These are phyloP conservation scores for Diplazon laetatorius DNA, from an alignment of 2,888 invertebrate species.

Conservation along the genomic window DNA sequence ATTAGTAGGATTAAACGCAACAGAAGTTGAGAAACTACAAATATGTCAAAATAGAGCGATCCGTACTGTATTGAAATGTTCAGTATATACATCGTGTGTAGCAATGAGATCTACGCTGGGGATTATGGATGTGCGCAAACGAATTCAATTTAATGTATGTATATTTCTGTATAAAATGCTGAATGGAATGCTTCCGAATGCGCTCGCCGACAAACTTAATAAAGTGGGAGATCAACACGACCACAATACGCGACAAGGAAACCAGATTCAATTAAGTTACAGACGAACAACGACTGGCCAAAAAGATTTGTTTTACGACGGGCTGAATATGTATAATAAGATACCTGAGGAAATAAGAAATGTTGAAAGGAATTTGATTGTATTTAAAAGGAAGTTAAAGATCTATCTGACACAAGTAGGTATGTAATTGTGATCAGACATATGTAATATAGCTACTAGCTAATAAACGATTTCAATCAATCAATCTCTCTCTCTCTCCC, in stretches of 20 bases:
- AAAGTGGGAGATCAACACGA: not conserved
- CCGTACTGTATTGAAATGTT: not conserved
- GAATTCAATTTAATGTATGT: slow-evolving; percentile 6
- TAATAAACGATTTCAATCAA: no score
- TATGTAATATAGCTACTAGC: no score
- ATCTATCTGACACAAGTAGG: not conserved
- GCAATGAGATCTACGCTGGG: not conserved
- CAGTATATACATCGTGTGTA: not conserved
- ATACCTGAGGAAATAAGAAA: not conserved
- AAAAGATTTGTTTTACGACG: slow-evolving; percentile 4
- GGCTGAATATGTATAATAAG: not conserved
- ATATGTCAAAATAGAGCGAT: slow-evolving; percentile 15
- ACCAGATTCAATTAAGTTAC: not conserved
- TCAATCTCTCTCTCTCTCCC: no score
- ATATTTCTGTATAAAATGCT: slow-evolving; percentile 1
- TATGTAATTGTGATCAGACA: no score
- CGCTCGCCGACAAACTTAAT: not conserved
- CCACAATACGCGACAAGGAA: not conserved
- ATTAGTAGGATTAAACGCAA: not conserved
- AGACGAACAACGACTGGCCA: not conserved
- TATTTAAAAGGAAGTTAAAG: not conserved
- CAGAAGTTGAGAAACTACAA: not conserved
- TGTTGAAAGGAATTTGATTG: not conserved
- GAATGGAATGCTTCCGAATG: not conserved
- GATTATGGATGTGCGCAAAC: not conserved